These are phyloP conservation scores for Drosophila macrospina DNA, from an alignment of 2,888 invertebrate species.

Conservation along the genomic window DNA sequence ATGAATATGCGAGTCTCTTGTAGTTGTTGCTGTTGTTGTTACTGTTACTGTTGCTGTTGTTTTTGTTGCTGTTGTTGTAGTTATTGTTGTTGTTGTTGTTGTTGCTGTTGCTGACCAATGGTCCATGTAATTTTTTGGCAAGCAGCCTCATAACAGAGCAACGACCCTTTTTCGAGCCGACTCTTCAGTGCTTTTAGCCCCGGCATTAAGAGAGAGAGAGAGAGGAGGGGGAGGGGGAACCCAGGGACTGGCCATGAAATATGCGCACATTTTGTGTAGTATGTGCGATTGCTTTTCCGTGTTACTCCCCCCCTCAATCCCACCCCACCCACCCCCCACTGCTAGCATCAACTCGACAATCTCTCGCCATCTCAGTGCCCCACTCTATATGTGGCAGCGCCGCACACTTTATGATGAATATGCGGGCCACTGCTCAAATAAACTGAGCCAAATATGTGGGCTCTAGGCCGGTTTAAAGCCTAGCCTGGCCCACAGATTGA, in stretches of 20 bases:
- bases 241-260: slow-evolving; percentile 52
- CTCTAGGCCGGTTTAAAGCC: slow-evolving; percentile 55
- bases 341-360: no score
- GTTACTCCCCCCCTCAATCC: slow-evolving; percentile 35
- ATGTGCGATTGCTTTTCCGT: slow-evolving; percentile 73
- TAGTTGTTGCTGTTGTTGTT: slow-evolving; percentile 9
- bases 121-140: slow-evolving; percentile 80
- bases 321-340: no score
- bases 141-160: slow-evolving; percentile 70
- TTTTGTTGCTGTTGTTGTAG: slow-evolving; percentile 48
- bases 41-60: slow-evolving; percentile 19
- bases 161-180: slow-evolving; percentile 56
- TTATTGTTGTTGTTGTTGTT: slow-evolving; percentile 35
- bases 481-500: slow-evolving; percentile 64
- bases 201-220: no score
- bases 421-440: slow-evolving; percentile 61
- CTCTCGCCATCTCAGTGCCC: not conserved
- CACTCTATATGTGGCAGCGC: slow-evolving; percentile 28
- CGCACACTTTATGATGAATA: slow-evolving; percentile 71
- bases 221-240: no score
- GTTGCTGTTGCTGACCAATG: slow-evolving; percentile 71
- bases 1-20: slow-evolving; percentile 64
- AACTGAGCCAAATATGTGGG: slow-evolving; percentile 62
- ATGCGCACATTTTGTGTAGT: slow-evolving; percentile 64
- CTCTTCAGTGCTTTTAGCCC: slow-evolving; percentile 11